These are phyloP conservation scores for Glaucopsyche alexis DNA, from an alignment of 2,888 invertebrate species.

Conservation along the genomic window DNA sequence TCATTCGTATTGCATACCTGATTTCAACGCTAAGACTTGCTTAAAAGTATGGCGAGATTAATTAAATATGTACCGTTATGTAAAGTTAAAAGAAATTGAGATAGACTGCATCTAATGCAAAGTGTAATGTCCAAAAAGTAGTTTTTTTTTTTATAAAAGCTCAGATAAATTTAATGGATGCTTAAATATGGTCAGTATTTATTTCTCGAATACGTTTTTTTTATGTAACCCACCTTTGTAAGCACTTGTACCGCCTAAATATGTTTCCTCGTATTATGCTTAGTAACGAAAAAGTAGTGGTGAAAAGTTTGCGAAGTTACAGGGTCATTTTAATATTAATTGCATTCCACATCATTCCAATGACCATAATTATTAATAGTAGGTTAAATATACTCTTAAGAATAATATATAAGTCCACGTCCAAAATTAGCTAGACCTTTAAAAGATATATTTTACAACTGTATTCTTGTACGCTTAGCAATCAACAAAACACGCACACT, in stretches of 20 bases:
- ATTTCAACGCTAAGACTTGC: not conserved
- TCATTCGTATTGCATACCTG: not conserved
- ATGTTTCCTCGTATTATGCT: not conserved
- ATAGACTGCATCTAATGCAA: not conserved
- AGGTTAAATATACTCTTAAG: conserved; percentile 8
- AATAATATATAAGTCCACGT: conserved; percentile 24
- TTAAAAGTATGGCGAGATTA: not conserved
- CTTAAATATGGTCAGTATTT: not conserved
- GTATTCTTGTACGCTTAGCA: conserved; percentile 24
- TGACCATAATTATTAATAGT: not conserved
- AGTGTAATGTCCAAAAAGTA: not conserved
- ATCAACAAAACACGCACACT: conserved; percentile 21
- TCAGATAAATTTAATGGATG: not conserved
- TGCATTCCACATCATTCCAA: conserved; percentile 16
- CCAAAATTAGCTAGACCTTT: conserved; percentile 21
- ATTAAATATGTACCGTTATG: not conserved
- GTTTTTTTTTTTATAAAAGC: not conserved
- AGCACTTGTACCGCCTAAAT: not conserved
- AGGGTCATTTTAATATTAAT: conserved; percentile 13
- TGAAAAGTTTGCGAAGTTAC: conserved; percentile 3
- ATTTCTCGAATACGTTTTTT: not conserved
- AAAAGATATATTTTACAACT: conserved; percentile 4
- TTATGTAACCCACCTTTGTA: not conserved
- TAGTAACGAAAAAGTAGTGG: not conserved
- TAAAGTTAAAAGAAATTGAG: not conserved